Percentiles rank a stretch among this genome's conserved stretches.
Conservation (phyloP, 2,113 vertebrate species). For the Mesitornis unicolor region DNA sequence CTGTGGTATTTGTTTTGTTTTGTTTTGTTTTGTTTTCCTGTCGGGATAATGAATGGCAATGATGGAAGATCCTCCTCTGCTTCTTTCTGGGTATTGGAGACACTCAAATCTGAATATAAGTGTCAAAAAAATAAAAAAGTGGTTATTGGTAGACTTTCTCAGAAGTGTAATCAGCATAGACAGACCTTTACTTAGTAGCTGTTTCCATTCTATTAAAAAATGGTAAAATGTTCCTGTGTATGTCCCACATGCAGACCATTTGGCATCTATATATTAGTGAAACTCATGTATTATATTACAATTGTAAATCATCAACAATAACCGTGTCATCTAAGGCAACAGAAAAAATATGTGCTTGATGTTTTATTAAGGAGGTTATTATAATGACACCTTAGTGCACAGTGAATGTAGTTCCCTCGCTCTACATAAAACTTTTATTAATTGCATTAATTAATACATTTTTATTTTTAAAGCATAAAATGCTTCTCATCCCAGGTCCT, state of each 20-base stretch:
- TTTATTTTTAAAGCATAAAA: constrained; percentile 38
- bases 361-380: constrained; percentile 48
- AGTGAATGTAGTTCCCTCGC: not conserved
- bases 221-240: not conserved
- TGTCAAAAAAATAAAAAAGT: not conserved
- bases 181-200: not conserved
- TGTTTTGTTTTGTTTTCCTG: not conserved
- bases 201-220: not conserved
- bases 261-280: constrained; percentile 19
- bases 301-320: not conserved
- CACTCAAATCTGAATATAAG: not conserved
- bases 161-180: not conserved
- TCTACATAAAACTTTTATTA: constrained; percentile 22
- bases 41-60: not conserved
- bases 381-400: not conserved
- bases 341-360: constrained; percentile 12
- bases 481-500: not conserved
- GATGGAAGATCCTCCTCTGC: accelerated
- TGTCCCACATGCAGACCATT: not conserved
- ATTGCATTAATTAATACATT: constrained; percentile 42
- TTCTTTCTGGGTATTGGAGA: not conserved
- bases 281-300: not conserved
- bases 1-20: too few relatives aligned
- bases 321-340: not conserved
- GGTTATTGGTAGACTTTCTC: not conserved